Base-by-base conservation (phyloP, 2,888 invertebrate genomes). In the Cheilosia vernalis region DNA sequence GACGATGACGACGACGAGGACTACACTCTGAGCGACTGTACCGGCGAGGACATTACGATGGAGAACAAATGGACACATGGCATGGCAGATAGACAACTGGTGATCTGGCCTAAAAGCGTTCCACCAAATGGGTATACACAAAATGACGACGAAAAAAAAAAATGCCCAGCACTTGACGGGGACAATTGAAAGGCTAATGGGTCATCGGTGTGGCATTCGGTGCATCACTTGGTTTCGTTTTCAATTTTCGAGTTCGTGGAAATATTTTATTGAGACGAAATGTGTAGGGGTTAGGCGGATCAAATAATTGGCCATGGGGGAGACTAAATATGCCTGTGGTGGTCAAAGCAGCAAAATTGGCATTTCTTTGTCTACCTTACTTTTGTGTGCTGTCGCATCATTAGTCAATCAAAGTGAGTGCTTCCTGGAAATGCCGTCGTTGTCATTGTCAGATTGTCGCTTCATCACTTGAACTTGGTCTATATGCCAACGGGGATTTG, bases 161-260 rank as follows among this genome's bases (percentile, higher is more conserved):
- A 15, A 13, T 40, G 40, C 19, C 49, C 49, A 69, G 17, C 27
- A 70, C 49, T 70, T 70, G 58, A 58, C 70, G 58, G 49, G 19
- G 60, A 60, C 40, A 51, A 72, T 61, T 72, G 61, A 19, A 44
- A 33, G 44, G 15, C 40, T 61, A 44, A 61, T 27, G 47, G 51
- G 24, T 44, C 17, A 7, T 37, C 17, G 10, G 40, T 67, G 27
- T 40, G 56, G 55, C 47, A 51, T 77, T 77, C 44, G 53, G 44
- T 13, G 51, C 51, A 53, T 24, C 44, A 47, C 33, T 61, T 55
- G 42, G 79, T 64, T 70, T 64, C 69, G 64, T 82, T 82, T 82
- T 82, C 82, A 82, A 77, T 82, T 72, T 70, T 64, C 40, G 40
- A 53, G 17, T 60, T 60, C 21, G 47, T 61, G 70, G 40, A 82